Evolutionary conservation across 2,797 vertebrate genomes (phyloP).

Genomic region (Sebastes hubbsi): DNA sequence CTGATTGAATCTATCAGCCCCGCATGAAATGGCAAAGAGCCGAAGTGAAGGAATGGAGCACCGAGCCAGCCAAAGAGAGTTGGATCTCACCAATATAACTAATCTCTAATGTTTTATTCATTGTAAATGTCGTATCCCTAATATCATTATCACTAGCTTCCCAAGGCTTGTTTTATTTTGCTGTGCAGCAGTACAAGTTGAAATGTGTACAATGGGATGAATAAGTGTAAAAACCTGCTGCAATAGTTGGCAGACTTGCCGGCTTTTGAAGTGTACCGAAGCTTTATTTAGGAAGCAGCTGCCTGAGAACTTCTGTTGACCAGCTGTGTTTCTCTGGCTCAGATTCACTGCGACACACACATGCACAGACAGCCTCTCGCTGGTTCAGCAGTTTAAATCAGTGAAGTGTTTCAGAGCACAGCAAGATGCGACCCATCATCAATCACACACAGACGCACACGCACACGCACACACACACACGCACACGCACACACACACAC

Average conservation of each 20-base stretch:
- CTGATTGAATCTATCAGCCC: background rate
- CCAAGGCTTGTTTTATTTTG: background rate
- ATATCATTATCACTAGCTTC: background rate
- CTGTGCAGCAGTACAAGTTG: background rate
- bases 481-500: background rate
- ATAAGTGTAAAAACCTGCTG: constrained; percentile 26
- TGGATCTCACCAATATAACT: background rate
- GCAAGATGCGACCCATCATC: constrained; percentile 61
- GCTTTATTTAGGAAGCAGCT: constrained; percentile 58
- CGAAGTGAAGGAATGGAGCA: background rate
- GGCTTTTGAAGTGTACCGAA: constrained; percentile 5
- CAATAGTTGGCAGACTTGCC: background rate
- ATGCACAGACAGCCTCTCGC: constrained; percentile 17
- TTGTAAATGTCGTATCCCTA: background rate
- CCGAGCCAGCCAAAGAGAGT: background rate
- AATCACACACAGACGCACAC: constrained; percentile 44
- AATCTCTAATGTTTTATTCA: background rate
- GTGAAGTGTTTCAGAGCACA: constrained; percentile 55
- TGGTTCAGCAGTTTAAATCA: constrained; percentile 67
- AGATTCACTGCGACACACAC: constrained; percentile 24
- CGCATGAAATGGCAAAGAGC: background rate
- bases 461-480: background rate
- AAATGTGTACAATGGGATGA: constrained; percentile 9
- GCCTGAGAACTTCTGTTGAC: constrained; percentile 59
- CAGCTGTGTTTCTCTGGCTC: constrained; percentile 66